Conservation (phyloP, 2,797 vertebrate species). For the Masticophis lateralis region DNA sequence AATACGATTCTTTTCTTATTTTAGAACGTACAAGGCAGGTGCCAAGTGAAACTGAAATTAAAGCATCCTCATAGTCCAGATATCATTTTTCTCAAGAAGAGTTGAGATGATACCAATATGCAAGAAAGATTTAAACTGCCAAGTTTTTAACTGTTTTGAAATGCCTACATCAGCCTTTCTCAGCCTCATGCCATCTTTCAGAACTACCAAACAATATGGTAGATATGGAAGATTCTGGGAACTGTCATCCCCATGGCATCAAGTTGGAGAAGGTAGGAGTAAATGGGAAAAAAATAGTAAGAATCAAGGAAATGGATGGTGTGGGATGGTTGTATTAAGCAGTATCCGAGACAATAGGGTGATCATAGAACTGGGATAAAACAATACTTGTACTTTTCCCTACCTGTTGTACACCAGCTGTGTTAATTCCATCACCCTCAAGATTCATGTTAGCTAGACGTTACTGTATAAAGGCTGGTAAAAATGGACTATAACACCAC, state of each 20-base stretch:
- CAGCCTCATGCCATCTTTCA: background rate
- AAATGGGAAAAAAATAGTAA: background rate
- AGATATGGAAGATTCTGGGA: background rate
- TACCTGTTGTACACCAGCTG: background rate
- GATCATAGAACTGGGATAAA: background rate
- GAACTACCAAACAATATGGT: background rate
- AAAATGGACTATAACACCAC: background rate
- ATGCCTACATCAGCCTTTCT: background rate
- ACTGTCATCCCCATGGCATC: background rate
- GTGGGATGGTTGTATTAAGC: background rate
- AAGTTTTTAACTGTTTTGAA: background rate
- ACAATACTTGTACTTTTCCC: background rate
- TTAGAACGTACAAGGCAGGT: background rate
- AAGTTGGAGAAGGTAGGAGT: background rate
- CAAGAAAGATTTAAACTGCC: background rate
- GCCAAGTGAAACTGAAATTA: background rate
- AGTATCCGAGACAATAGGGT: background rate
- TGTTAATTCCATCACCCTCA: background rate
- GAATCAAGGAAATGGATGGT: background rate
- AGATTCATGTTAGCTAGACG: background rate
- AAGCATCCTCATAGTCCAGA: background rate
- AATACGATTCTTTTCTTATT: background rate
- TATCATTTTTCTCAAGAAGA: background rate
- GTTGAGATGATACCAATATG: background rate
- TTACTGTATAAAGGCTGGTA: background rate